Conservation (phyloP, 1,140 invertebrate genomes). For the Sinonovacula constricta region DNA sequence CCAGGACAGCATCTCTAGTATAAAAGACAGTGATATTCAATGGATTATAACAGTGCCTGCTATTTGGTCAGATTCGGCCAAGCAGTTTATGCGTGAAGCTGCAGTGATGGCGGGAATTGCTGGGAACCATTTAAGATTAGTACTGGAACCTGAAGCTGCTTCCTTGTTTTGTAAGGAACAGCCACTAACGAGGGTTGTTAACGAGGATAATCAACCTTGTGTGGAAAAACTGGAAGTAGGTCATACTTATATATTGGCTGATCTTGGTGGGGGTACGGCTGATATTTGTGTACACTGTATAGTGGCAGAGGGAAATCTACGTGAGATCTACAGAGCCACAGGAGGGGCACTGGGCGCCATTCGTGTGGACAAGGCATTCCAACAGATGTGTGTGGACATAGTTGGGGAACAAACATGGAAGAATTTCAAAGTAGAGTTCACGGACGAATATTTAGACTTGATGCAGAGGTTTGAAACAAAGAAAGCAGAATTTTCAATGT, state of each 20-base stretch:
- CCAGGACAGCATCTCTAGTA: neutral
- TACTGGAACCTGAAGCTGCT: conserved; percentile 54
- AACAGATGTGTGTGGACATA: neutral
- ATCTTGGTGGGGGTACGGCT: conserved; percentile 37
- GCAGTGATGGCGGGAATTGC: conserved; percentile 47
- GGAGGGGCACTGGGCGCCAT: conserved; percentile 5
- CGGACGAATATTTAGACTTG: neutral
- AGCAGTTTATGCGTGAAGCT: conserved; percentile 45
- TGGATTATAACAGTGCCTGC: conserved; percentile 49
- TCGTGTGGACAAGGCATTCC: conserved; percentile 6
- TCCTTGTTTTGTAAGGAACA: conserved; percentile 45
- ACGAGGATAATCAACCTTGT: neutral
- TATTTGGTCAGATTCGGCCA: conserved; percentile 36
- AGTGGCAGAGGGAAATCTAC: neutral
- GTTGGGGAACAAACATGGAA: conserved; percentile 9
- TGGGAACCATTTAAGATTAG: conserved; percentile 23
- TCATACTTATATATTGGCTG: conserved; percentile 42
- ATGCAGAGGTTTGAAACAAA: conserved; percentile 20
- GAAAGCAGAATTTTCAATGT: neutral
- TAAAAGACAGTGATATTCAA: conserved; percentile 29
- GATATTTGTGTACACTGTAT: conserved; percentile 21
- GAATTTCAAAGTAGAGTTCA: neutral
- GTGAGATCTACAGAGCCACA: neutral
- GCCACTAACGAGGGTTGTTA: conserved; percentile 1
- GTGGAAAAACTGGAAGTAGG: neutral